Evolutionary conservation across 2,888 invertebrate genomes (phyloP).

Genomic region (Caradrina clavipalpis): DNA sequence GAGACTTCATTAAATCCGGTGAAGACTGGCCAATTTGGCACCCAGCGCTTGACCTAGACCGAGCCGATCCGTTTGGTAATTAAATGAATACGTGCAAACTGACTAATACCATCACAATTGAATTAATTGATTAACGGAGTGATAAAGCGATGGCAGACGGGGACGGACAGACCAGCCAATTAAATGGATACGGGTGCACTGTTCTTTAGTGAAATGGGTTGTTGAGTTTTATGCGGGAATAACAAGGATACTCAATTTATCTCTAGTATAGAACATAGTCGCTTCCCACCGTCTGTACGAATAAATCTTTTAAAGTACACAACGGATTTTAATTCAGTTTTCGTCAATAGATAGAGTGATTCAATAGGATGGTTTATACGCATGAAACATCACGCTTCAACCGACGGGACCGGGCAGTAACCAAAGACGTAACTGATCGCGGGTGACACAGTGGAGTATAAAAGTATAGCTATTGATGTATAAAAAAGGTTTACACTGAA

Average conservation of each 20-base stretch:
- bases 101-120: slow-evolving; percentile 28
- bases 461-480: too few relatives aligned
- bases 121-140: slow-evolving; percentile 37
- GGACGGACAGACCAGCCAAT: slow-evolving; percentile 4
- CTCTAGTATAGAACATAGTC: too few relatives aligned
- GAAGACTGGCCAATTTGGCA: slow-evolving; percentile 52
- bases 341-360: too few relatives aligned
- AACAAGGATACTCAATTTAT: not conserved
- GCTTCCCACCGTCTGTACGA: too few relatives aligned
- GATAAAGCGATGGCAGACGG: slow-evolving; percentile 17
- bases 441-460: too few relatives aligned
- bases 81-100: slow-evolving; percentile 49
- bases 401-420: too few relatives aligned
- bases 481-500: not conserved
- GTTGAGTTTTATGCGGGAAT: slow-evolving; percentile 27
- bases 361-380: too few relatives aligned
- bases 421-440: too few relatives aligned
- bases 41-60: slow-evolving; percentile 49
- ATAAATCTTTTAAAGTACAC: too few relatives aligned
- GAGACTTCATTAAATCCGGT: slow-evolving; percentile 53
- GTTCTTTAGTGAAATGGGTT: slow-evolving; percentile 20
- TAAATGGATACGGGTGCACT: slow-evolving; percentile 39
- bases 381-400: too few relatives aligned
- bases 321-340: too few relatives aligned
- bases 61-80: slow-evolving; percentile 32